phyloP scores from a whole-genome alignment of 2,113 vertebrate genomes.

The Lamprologus tigripictilis region DNA sequence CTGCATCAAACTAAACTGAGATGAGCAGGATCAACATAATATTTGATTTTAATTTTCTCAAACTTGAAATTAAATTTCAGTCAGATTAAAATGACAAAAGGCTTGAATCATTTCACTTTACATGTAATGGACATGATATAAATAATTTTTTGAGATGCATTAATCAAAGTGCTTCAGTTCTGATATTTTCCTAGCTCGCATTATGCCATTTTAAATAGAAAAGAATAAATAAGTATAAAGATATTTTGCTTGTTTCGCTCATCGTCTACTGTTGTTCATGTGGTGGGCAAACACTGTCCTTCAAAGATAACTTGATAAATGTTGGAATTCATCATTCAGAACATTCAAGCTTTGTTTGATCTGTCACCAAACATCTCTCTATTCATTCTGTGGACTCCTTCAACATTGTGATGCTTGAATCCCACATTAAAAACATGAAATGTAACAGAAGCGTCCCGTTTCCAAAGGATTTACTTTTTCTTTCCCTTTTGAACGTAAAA shows the following conservation, averaged over 20 bases:
- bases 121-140: background rate
- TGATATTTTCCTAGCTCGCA: background rate
- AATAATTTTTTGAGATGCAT: rapidly evolving
- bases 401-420: background rate
- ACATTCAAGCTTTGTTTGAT: background rate
- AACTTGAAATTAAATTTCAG: background rate
- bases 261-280: rapidly evolving
- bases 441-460: rapidly evolving
- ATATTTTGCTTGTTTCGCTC: background rate
- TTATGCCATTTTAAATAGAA: background rate
- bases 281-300: background rate
- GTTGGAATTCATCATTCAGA: background rate
- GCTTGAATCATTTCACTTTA: background rate
- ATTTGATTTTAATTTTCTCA: background rate
- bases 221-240: background rate
- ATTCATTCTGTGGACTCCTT: rapidly evolving
- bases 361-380: background rate
- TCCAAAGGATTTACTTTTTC: background rate
- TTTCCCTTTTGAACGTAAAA: background rate
- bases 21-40: background rate
- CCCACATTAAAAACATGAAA: background rate
- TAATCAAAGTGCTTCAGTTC: background rate
- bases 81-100: background rate
- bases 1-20: background rate
- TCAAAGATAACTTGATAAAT: background rate